Evolutionary conservation across 1,140 invertebrate genomes (phyloP).

Genomic region (Drosophila pachea): DNA sequence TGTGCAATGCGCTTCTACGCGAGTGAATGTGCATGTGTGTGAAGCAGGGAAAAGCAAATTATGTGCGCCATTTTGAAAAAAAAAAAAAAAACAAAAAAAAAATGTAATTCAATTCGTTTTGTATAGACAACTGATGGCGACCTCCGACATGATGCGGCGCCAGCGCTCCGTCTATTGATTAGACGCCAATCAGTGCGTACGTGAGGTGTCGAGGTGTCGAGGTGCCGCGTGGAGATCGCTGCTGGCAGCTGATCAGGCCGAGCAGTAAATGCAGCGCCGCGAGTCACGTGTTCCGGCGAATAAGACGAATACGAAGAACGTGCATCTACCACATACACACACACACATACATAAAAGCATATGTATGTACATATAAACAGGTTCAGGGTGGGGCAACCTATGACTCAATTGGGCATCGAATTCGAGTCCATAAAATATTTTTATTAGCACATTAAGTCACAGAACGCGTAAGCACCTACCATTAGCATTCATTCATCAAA

Average conservation of each 20-base stretch:
- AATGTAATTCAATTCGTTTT: not conserved
- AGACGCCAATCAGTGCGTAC: slow-evolving; percentile 37
- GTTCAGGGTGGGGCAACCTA: slow-evolving; percentile 11
- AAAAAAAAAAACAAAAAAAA: no score
- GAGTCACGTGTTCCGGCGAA: slow-evolving; percentile 29
- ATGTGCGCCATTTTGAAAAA: slow-evolving; percentile 42
- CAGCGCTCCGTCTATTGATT: slow-evolving; percentile 24
- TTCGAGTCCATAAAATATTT: slow-evolving; percentile 46
- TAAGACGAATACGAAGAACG: slow-evolving; percentile 19
- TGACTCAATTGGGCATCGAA: slow-evolving; percentile 48
- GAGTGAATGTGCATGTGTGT: not conserved
- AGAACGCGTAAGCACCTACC: slow-evolving; percentile 48
- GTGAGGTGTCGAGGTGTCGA: slow-evolving; percentile 36
- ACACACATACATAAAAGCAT: not conserved
- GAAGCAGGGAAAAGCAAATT: slow-evolving; percentile 6
- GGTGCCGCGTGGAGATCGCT: slow-evolving; percentile 28
- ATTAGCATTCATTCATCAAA: slow-evolving; percentile 69
- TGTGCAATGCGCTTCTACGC: not conserved
- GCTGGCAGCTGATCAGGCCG: slow-evolving; percentile 8
- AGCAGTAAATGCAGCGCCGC: slow-evolving; percentile 1
- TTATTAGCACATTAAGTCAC: slow-evolving; percentile 63
- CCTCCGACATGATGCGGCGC: slow-evolving; percentile 17
- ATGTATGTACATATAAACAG: not conserved
- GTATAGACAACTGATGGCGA: slow-evolving; percentile 6
- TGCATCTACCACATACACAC: slow-evolving; percentile 2